Evolutionary conservation across 2,888 invertebrate species (phyloP).

Genomic region (Macrosoma leucophasiata): DNA sequence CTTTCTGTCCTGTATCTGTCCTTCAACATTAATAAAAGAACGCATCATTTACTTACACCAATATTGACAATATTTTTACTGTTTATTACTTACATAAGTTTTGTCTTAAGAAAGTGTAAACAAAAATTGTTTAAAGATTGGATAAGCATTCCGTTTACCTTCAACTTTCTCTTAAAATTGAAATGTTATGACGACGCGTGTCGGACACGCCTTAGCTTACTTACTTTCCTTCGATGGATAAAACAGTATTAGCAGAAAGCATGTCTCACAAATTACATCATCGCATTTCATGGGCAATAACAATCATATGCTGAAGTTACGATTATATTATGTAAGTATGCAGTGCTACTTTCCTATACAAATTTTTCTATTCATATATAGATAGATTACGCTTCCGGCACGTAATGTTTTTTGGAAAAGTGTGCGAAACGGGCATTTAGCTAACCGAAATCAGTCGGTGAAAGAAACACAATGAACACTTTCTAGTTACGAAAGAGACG

Average conservation of each 20-base stretch:
- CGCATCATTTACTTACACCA: no score
- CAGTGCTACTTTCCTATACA: no score
- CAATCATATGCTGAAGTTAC: not conserved
- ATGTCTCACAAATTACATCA: slow-evolving; percentile 17
- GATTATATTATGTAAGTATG: not conserved
- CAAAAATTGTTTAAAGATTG: no score
- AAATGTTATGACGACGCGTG: slow-evolving; percentile 24
- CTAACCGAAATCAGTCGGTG: slow-evolving; percentile 11
- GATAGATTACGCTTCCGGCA: slow-evolving; percentile 21
- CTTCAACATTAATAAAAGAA: no score
- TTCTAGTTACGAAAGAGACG: slow-evolving; percentile 66
- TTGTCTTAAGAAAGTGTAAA: no score
- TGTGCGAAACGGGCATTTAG: slow-evolving; percentile 25
- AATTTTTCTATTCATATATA: slow-evolving; percentile 8
- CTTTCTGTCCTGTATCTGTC: no score
- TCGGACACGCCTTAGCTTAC: slow-evolving; percentile 20
- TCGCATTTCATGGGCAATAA: slow-evolving; percentile 5
- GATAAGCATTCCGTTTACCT: no score
- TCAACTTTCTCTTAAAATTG: slow-evolving; percentile 30
- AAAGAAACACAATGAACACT: slow-evolving; percentile 42
- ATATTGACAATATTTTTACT: no score
- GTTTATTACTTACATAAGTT: no score
- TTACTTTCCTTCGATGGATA: slow-evolving; percentile 15
- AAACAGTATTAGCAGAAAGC: slow-evolving; percentile 1
- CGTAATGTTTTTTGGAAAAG: slow-evolving; percentile 18